Evolutionary conservation across 2,888 invertebrate species (phyloP).

Genomic region (Xanthorhoe spadicearia): DNA sequence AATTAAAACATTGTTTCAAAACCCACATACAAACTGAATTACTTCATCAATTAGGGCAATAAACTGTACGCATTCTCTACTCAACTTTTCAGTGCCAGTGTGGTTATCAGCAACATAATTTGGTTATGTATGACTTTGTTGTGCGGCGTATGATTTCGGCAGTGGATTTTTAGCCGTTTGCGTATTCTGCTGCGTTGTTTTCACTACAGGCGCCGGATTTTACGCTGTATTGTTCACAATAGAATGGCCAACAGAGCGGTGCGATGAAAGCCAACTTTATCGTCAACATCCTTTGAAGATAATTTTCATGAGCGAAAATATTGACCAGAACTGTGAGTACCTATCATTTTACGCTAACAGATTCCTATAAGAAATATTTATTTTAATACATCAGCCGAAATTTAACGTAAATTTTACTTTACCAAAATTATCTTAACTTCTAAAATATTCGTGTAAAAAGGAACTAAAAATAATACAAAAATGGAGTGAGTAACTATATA

Average conservation of each 20-base stretch:
- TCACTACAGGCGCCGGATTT: slow-evolving; percentile 29
- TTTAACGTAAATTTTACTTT: background rate
- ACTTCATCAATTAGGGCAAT: slow-evolving; percentile 37
- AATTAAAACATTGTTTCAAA: slow-evolving; percentile 45
- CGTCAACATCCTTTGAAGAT: slow-evolving; percentile 14
- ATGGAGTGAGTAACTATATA: background rate
- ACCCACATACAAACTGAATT: slow-evolving; percentile 36
- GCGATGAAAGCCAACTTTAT: slow-evolving; percentile 15
- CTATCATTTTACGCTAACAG: slow-evolving; percentile 2
- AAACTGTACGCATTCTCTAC: slow-evolving; percentile 32
- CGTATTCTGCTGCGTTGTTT: slow-evolving; percentile 30
- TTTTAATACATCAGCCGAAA: background rate
- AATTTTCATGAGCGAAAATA: slow-evolving; percentile 37
- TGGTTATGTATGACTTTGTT: slow-evolving; percentile 38
- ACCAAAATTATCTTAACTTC: background rate
- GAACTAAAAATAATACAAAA: background rate
- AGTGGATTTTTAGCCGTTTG: slow-evolving; percentile 29
- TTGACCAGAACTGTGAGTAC: slow-evolving; percentile 32
- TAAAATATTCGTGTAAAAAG: background rate
- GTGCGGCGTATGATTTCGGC: slow-evolving; percentile 28
- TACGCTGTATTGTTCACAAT: slow-evolving; percentile 17
- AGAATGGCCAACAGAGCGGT: slow-evolving; percentile 8
- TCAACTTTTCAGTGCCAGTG: slow-evolving; percentile 34
- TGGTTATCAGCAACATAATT: slow-evolving; percentile 27
- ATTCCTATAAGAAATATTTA: slow-evolving; percentile 8